These are phyloP conservation scores for Reticulitermes speratus DNA, from an alignment of 1,140 invertebrate species.

Conservation along the genomic window DNA sequence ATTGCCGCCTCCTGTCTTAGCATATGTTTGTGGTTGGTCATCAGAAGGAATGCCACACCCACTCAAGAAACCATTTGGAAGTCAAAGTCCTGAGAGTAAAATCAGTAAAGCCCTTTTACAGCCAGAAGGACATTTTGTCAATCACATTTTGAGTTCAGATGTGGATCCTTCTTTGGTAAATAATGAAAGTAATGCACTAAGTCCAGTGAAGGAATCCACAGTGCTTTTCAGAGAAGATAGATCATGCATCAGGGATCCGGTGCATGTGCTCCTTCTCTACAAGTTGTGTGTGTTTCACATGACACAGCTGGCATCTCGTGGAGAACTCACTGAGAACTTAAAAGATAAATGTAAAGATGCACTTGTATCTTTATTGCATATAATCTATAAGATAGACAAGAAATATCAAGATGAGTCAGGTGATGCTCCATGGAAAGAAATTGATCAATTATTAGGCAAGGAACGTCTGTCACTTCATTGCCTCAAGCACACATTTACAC, in stretches of 20 bases:
- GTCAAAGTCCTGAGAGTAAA: neutral
- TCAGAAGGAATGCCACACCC: neutral
- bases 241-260: neutral
- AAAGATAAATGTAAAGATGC: slow-evolving; percentile 5
- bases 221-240: neutral
- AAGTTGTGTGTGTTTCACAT: neutral
- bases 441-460: neutral
- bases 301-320: neutral
- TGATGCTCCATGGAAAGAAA: neutral
- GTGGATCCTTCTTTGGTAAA: neutral
- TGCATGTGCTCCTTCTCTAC: slow-evolving; percentile 1
- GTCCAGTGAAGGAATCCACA: neutral
- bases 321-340: neutral
- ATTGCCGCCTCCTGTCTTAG: neutral
- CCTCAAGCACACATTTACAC: slow-evolving; percentile 46
- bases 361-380: neutral
- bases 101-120: neutral
- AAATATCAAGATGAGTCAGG: neutral
- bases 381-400: neutral
- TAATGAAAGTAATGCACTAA: neutral
- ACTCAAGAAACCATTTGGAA: neutral
- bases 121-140: neutral
- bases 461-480: neutral
- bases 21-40: neutral
- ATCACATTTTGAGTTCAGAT: neutral